Evolutionary conservation across 1,140 invertebrate species (phyloP).

Genomic region (Pseudachorutes palmiensis): DNA sequence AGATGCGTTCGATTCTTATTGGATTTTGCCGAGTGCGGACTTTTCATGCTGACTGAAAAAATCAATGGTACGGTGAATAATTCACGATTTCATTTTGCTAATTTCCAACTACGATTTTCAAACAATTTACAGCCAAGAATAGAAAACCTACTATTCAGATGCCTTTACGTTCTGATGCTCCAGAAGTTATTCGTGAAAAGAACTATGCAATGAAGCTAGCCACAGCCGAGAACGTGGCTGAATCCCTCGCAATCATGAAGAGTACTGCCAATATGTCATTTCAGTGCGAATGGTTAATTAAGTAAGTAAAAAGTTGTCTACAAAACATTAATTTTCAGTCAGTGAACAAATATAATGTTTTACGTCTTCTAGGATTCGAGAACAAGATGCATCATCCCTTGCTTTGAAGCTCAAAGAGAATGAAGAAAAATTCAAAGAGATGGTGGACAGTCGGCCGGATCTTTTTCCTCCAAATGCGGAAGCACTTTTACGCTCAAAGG

Average conservation of each 20-base stretch:
- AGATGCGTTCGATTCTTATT: background rate
- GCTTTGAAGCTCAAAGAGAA: background rate
- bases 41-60: background rate
- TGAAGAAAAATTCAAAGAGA: background rate
- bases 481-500: background rate
- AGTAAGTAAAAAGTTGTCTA: background rate
- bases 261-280: background rate
- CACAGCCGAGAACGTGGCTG: background rate
- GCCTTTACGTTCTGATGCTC: background rate
- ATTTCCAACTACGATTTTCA: background rate
- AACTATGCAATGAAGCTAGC: background rate
- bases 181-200: background rate
- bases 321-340: background rate
- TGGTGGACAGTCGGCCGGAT: background rate
- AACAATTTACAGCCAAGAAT: background rate
- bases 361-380: background rate
- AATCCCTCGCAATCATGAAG: background rate
- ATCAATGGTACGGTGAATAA: background rate
- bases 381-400: background rate
- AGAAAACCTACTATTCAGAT: background rate
- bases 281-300: background rate
- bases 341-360: background rate
- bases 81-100: no score
- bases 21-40: background rate
- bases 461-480: background rate